These are phyloP conservation scores for Heliconius melpomene DNA, from an alignment of 1,140 invertebrate genomes.

Conservation along the genomic window DNA sequence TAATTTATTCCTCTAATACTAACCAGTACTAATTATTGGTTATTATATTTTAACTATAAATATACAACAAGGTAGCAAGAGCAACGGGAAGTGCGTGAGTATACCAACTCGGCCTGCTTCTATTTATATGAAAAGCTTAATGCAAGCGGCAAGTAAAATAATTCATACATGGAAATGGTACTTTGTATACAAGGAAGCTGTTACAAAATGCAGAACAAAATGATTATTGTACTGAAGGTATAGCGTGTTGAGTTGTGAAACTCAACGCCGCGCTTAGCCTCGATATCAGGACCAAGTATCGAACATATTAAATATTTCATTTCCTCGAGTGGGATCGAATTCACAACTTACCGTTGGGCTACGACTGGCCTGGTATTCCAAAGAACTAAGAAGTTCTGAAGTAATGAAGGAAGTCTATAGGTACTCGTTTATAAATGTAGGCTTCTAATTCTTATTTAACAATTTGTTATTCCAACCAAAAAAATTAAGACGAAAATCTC, in stretches of 20 bases:
- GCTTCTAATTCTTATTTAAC: too few species aligned
- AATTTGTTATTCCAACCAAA: too few species aligned
- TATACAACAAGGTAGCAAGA: conserved; percentile 1
- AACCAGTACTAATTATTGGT: not conserved
- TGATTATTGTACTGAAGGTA: too few species aligned
- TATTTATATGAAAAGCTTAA: conserved; percentile 11
- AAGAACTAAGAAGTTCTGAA: too few species aligned
- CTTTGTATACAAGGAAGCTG: not conserved
- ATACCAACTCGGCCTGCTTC: not conserved
- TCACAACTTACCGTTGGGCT: too few species aligned
- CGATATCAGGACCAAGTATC: too few species aligned
- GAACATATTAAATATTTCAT: not conserved
- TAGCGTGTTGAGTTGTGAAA: too few species aligned
- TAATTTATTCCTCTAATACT: not conserved
- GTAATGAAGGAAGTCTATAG: too few species aligned
- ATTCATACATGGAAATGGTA: not conserved
- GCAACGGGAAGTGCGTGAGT: not conserved
- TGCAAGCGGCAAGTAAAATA: not conserved
- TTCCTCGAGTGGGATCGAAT: too few species aligned
- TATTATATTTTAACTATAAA: not conserved
- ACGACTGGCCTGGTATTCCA: too few species aligned
- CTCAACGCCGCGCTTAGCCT: too few species aligned
- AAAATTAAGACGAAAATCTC: not conserved
- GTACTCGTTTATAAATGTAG: too few species aligned
- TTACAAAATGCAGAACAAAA: not conserved